phyloP scores from a whole-genome alignment of 2,888 invertebrate genomes.

The Oscheius onirici region DNA sequence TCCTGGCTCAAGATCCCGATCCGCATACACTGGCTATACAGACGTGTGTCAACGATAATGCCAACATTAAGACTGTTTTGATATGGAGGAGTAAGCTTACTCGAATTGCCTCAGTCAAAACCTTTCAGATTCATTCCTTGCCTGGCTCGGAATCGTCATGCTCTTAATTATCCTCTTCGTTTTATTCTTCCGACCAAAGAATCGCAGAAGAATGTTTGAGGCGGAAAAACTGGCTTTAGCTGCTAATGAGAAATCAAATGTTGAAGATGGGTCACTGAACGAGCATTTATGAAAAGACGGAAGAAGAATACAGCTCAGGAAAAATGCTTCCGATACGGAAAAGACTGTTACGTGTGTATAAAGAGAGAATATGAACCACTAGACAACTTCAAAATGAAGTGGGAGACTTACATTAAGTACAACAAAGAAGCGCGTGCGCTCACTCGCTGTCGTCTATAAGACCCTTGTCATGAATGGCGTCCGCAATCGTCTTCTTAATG shows the following conservation, averaged over 20 bases:
- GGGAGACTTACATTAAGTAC: slow-evolving; percentile 16
- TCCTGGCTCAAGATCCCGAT: slow-evolving; percentile 50
- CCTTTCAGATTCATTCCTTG: slow-evolving; percentile 59
- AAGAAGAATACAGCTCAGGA: neutral
- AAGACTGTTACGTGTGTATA: neutral
- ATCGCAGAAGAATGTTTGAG: slow-evolving; percentile 62
- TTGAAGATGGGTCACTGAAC: neutral
- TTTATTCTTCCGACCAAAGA: slow-evolving; percentile 59
- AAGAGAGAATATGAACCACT: too few relatives aligned
- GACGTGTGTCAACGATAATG: slow-evolving; percentile 58
- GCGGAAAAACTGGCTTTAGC: slow-evolving; percentile 22
- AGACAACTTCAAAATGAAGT: neutral
- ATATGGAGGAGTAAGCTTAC: slow-evolving; percentile 61
- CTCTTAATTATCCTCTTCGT: slow-evolving; percentile 49
- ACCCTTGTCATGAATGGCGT: slow-evolving; percentile 51
- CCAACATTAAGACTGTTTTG: slow-evolving; percentile 50
- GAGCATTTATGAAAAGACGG: neutral
- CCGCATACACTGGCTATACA: slow-evolving; percentile 57
- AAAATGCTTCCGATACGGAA: slow-evolving; percentile 17
- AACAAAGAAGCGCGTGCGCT: neutral
- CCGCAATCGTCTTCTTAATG: slow-evolving; percentile 51
- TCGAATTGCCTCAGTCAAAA: neutral
- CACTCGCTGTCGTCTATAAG: slow-evolving; percentile 41
- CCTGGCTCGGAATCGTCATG: slow-evolving; percentile 55
- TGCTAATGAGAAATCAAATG: slow-evolving; percentile 4